Base-by-base conservation (phyloP, 2,888 invertebrate species). In the Lutraria lutraria region DNA sequence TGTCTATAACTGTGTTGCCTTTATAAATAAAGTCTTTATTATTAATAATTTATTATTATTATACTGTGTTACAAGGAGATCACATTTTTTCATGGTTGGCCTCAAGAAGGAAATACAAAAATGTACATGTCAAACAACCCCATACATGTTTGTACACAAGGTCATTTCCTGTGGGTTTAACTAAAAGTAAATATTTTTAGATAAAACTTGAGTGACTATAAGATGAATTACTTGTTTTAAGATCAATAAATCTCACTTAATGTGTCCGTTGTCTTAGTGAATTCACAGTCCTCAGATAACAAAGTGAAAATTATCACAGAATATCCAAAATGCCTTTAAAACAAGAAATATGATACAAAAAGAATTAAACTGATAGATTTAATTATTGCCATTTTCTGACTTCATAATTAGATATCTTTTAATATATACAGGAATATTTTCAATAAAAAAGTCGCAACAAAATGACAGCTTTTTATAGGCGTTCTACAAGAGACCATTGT, bases 151-250 rank as follows among this genome's bases (percentile, higher is more conserved):
- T 76, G 25, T 31, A 34, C 19, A 76, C 34, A 76, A 76, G 76
- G 76, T 76, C 76, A 76, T 76, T 76, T 76, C 76, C 76, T 76
- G 76, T 34, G 76, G 76, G 76, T 76, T 76, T 34, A 76, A 76
- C 76, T 16, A 19, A 31, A 34, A 76, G 76, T 76, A 76, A 76
- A 76, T 76, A 76, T 76, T 76, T 76, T 76, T 15, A 76, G 76
- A 76, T 76, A 76, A 76, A 76, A 31, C 16, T 16, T 19, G 34
- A 31, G 34, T 25, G 76, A 34, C 0, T 34, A 34, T 76, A 34
- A 19, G 76, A 76, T 76, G 34, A 34, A 76, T 76, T 12, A 31
- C 34, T 16, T 34, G 76, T 76, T 15, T 76, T 13, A 6, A 31
- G 76, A 76, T 76, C 76, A 76, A 76, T 76, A 76, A 76, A 76